Evolutionary conservation across 2,888 invertebrate species (phyloP), one percentile per base, ranked within the genome.

Genomic region (Oxycera nigricornis): DNA sequence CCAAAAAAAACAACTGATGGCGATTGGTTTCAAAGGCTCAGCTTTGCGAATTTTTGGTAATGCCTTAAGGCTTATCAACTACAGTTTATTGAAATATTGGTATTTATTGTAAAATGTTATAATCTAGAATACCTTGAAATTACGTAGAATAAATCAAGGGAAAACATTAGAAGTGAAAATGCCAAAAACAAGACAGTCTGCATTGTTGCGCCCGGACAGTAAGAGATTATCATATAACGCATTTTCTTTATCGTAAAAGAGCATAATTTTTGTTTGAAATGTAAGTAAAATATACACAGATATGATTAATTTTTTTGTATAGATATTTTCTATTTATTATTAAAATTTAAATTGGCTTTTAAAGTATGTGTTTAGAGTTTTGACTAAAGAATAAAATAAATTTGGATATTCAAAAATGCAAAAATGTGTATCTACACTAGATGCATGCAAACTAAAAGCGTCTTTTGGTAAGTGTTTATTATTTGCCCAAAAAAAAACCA

Each of bases 91-190:
- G 35, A 11, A 7, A 7, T 35, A 11, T 46, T 46, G 46, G 17
- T 46, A n/a, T 46, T 17, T n/a, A 46, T 46, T 76, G 50, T 61
- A 70, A 76, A 65, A 72, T 73, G 62, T 76, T n/a, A n/a, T n/a
- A n/a, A n/a, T 28, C 78, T 77, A 78, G 80, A 81, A 82, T 85
- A 85, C 85, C 85, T 85, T 85, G 86, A 85, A 81, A 82, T 83
- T 83, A 85, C 86, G 86, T 85, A 86, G 85, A 86, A 83, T 83
- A 86, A 86, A 85, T 85, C 85, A 85, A 86, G 81, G 82, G 84
- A 86, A 85, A 85, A 86, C 84, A 85, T 84, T 85, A 85, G 82
- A 83, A 85, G 82, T 82, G 85, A 85, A 85, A 85, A 83, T 82
- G 82, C 84, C 84, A 85, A 86, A 85, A 85, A 86, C 84, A 85